phyloP scores from a whole-genome alignment of 92 coral and sea anemone genomes.

The Plumapathes pennacea region DNA sequence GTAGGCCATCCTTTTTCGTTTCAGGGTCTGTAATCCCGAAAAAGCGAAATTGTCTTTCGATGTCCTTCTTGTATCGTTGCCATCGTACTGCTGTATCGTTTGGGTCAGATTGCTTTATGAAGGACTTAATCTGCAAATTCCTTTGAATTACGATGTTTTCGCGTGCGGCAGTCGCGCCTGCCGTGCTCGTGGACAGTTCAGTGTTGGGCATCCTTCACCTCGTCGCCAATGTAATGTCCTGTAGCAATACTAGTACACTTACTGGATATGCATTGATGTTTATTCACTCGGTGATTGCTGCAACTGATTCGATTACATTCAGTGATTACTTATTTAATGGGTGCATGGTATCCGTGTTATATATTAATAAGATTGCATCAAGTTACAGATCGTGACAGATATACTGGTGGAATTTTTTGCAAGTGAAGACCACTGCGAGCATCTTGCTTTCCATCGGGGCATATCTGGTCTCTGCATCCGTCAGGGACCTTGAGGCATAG shows the following conservation, averaged over 20 bases:
- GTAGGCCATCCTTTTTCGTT: constrained; percentile 28
- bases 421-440: neutral
- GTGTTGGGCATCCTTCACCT: constrained; percentile 26
- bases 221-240: too few species aligned
- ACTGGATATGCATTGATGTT: too few species aligned
- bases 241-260: too few species aligned
- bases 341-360: too few species aligned
- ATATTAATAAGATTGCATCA: too few species aligned
- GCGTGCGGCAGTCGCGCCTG: neutral
- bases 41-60: constrained; percentile 40
- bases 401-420: constrained; percentile 12
- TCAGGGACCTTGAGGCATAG: constrained; percentile 23
- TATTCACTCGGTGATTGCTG: too few species aligned
- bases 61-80: constrained; percentile 33
- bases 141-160: constrained; percentile 2
- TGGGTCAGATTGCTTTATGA: constrained; percentile 12
- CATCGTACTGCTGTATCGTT: constrained; percentile 24
- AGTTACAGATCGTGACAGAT: too few species aligned
- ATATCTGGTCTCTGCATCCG: constrained; percentile 10
- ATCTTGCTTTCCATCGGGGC: constrained; percentile 11
- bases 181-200: neutral
- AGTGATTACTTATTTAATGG: too few species aligned
- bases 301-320: too few species aligned
- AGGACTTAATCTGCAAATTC: constrained; percentile 17
- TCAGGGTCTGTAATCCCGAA: constrained; percentile 19